Base-by-base conservation (phyloP, 2,888 invertebrate genomes). In the Brachynemurus nebulosus region DNA sequence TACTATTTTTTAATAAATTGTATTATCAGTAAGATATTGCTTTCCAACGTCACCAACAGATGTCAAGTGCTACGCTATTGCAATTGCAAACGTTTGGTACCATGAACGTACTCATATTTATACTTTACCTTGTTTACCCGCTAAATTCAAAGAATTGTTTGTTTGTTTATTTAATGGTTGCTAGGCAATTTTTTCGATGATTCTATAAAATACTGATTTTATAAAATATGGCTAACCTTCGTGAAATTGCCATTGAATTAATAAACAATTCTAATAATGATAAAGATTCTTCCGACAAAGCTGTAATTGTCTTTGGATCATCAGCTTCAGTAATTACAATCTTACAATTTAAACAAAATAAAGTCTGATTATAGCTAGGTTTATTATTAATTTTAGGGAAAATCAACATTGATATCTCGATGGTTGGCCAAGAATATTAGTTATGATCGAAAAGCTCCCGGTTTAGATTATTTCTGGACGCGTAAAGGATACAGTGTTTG, bases 391-490 rank as follows among this genome's bases (percentile, higher is more conserved):
- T 20, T 19, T 11, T 25, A 42, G 42, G 42, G 42, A 34, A 42
- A 42, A 42, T 42, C 42, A 20, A 18, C 42, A 11, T 34, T 42
- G 20, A 34, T 42, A 18, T 18, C 42, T 18, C 19, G 14, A 19
- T 42, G 42, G 42, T 16, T 42, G 5, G 34, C 21, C 3, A 25
- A 34, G 11, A 33, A 34, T 20, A 33, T 21, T 7, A n/a, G n/a
- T 4, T 20, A 33, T 14, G 14, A 14, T 6, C 19, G 14, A 8
- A 33, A 19, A 34, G 12, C 42, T 20, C 33, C 42, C 2, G 42
- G 42, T n/a, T 20, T 42, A 21, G 42, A 42, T 19, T 42, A 42
- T 21, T 34, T 12, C 12, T 42, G 42, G 42, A 34, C 20, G n/a
- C 33, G 42, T 12, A 42, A 42, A 42, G 18, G 34, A 19, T 34